Conservation (phyloP, 2,113 vertebrate species). For the Oenanthe melanoleuca region DNA sequence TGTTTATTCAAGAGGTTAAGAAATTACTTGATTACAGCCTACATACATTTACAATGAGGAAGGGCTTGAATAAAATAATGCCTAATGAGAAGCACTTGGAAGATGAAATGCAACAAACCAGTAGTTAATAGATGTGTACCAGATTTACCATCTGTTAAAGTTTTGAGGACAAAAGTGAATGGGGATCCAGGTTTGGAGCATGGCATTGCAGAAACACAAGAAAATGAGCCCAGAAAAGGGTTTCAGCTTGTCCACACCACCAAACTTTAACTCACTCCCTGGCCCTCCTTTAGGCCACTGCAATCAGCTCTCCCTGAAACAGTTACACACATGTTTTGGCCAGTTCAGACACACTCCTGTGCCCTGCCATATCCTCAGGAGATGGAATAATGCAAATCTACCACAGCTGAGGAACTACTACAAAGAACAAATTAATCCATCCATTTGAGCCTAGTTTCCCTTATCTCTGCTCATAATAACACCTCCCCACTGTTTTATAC, state of each 20-base stretch:
- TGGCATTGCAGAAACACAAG: not conserved
- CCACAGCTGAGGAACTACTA: not conserved
- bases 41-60: not conserved
- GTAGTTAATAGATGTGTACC: not conserved
- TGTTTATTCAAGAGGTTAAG: not conserved
- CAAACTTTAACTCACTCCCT: not conserved
- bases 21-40: not conserved
- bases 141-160: not conserved
- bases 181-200: not conserved
- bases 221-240: not conserved
- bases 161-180: not conserved
- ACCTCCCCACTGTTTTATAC: not conserved
- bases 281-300: not conserved
- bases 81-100: not conserved
- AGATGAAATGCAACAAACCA: not conserved
- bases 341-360: not conserved
- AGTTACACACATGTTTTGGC: fast-evolving
- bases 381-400: not conserved
- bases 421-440: not conserved
- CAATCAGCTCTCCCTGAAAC: not conserved
- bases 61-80: not conserved
- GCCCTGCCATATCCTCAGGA: not conserved
- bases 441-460: not conserved
- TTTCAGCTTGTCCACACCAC: not conserved
- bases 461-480: not conserved